Percentiles rank a stretch among this genome's conserved stretches.
phyloP scores from a whole-genome alignment of 2,888 invertebrate species.

The Altica lythri region DNA sequence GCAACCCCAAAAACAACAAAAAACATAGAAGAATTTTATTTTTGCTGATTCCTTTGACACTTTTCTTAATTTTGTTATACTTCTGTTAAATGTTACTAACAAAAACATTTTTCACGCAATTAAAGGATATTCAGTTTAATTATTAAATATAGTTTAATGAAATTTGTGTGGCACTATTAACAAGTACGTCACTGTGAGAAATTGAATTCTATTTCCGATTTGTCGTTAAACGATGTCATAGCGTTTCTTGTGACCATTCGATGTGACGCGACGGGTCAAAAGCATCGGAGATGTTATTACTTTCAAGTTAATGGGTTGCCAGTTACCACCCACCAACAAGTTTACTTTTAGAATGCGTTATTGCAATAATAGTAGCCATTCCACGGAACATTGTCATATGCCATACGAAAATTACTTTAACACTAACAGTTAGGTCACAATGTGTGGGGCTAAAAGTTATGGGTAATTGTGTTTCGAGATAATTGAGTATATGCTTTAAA shows the following conservation, averaged over 20 bases:
- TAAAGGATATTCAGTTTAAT: too few relatives aligned
- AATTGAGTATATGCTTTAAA: too few relatives aligned
- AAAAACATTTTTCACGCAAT: too few relatives aligned
- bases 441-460: constrained; percentile 4
- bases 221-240: constrained; percentile 36
- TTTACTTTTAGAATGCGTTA: constrained; percentile 40
- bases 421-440: constrained; percentile 8
- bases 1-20: too few relatives aligned
- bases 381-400: constrained; percentile 31
- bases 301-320: constrained; percentile 41
- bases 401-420: constrained; percentile 9
- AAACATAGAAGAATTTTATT: too few relatives aligned
- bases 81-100: too few relatives aligned
- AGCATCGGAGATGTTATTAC: constrained; percentile 40
- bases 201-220: constrained; percentile 40
- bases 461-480: not conserved
- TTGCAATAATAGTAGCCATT: constrained; percentile 34
- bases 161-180: too few relatives aligned
- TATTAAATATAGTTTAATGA: too few relatives aligned
- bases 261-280: constrained; percentile 37
- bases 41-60: too few relatives aligned
- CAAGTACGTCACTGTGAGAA: constrained; percentile 25
- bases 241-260: constrained; percentile 32
- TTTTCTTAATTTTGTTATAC: too few relatives aligned
- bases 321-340: constrained; percentile 41